Conservation (phyloP, 2,113 vertebrate genomes). For the Xiphophorus maculatus region DNA sequence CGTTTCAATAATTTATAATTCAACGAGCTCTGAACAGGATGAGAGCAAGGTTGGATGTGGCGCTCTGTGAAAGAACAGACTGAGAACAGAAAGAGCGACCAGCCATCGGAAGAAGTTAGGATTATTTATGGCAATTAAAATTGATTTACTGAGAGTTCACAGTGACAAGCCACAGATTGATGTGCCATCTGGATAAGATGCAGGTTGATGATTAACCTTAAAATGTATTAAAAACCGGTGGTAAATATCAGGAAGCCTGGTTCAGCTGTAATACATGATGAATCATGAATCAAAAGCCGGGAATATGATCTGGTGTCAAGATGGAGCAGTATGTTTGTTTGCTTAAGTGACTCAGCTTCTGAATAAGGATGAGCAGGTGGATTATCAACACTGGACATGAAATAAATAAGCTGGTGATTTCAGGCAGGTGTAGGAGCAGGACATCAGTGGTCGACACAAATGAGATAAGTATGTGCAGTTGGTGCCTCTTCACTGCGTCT, state of each 20-base stretch:
- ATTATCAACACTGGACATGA: constrained; percentile 16
- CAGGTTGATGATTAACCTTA: constrained; percentile 2
- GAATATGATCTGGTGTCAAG: constrained; percentile 34
- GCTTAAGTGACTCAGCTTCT: constrained; percentile 35
- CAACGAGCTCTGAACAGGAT: constrained; percentile 16
- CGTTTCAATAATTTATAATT: constrained; percentile 49
- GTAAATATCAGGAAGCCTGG: constrained; percentile 1
- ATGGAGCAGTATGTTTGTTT: constrained; percentile 2
- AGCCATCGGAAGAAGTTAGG: constrained; percentile 3
- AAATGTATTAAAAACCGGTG: constrained; percentile 35
- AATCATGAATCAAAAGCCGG: constrained; percentile 62
- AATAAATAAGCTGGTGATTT: constrained; percentile 25
- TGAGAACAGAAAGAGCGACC: constrained; percentile 4
- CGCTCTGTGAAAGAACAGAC: not conserved
- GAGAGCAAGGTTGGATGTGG: not conserved
- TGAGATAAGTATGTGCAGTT: not conserved
- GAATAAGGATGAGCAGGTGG: constrained; percentile 24
- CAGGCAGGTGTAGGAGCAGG: not conserved
- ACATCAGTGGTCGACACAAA: not conserved
- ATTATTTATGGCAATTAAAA: constrained; percentile 1
- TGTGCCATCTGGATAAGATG: constrained; percentile 6
- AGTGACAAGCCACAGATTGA: constrained; percentile 17
- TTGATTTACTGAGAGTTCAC: constrained; percentile 2
- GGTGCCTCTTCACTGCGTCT: not conserved
- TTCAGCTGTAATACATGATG: constrained; percentile 35